phyloP scores from a whole-genome alignment of 1,140 invertebrate species.

The Bombus sylvicola region DNA sequence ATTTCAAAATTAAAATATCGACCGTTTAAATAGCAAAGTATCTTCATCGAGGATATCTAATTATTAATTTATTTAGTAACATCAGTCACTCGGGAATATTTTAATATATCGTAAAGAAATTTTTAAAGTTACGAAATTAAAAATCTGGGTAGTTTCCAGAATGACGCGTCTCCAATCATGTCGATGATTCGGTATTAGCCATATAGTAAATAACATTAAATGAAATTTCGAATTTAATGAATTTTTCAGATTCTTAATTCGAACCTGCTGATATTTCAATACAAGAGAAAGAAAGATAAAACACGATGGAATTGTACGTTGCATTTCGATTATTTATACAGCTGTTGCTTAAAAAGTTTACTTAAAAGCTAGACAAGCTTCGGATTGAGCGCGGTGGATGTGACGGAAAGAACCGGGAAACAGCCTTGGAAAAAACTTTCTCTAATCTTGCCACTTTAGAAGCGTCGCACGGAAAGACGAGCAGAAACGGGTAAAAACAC shows the following conservation, averaged over 20 bases:
- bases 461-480: conserved; percentile 5
- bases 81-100: no score
- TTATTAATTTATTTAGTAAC: neutral
- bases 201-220: no score
- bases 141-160: no score
- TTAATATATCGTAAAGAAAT: no score
- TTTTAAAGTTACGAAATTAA: no score
- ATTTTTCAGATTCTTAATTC: neutral
- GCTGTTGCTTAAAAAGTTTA: neutral
- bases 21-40: neutral
- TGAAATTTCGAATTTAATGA: neutral
- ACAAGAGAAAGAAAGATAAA: neutral
- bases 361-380: neutral
- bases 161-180: no score
- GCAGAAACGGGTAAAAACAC: conserved; percentile 7
- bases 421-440: conserved; percentile 22
- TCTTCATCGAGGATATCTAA: neutral
- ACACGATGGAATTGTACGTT: neutral
- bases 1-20: neutral
- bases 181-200: no score
- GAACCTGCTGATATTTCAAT: neutral
- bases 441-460: conserved; percentile 7
- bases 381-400: neutral
- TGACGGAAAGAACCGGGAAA: conserved; percentile 8
- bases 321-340: neutral